Evolutionary conservation across 2,888 invertebrate genomes (phyloP).

Genomic region (Sinelater perroti): DNA sequence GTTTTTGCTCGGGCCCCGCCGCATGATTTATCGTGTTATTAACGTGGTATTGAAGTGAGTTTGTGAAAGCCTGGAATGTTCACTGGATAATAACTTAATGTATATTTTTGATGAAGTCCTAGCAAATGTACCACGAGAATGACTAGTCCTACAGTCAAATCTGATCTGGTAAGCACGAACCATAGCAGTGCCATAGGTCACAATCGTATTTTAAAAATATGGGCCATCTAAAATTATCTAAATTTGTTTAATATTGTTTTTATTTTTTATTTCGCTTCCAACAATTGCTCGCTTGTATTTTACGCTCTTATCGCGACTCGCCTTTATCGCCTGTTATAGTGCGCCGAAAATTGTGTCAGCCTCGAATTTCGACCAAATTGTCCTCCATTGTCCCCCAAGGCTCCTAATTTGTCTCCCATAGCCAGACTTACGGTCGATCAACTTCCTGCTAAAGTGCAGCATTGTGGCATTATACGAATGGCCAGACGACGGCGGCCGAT

Average conservation of each 20-base stretch:
- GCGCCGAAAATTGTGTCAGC: no score
- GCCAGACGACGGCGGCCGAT: conserved; percentile 23
- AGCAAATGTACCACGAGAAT: no score
- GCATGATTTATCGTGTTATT: conserved; percentile 10
- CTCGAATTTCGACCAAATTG: no score
- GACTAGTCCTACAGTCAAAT: no score
- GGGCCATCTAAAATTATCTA: conserved; percentile 35
- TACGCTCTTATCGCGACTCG: no score
- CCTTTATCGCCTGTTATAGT: conserved; percentile 1
- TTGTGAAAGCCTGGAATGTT: no score
- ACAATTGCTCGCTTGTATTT: conserved; percentile 10
- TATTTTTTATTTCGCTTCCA: conserved; percentile 20
- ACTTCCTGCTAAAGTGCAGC: conserved; percentile 29
- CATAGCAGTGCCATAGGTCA: conserved; percentile 36
- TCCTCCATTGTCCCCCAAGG: conserved; percentile 25
- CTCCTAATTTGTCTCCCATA: conserved; percentile 17
- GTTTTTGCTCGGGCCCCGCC: conserved; percentile 9
- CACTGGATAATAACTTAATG: no score
- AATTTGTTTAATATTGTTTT: conserved; percentile 23
- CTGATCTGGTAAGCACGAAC: no score
- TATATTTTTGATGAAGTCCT: no score
- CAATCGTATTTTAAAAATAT: conserved; percentile 28
- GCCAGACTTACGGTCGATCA: conserved; percentile 28
- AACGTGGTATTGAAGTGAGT: not conserved
- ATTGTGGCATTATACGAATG: conserved; percentile 31